Percentiles rank a stretch among this genome's conserved stretches.
Conservation (phyloP, 2,888 invertebrate genomes). For the Drosophila quinaria region DNA sequence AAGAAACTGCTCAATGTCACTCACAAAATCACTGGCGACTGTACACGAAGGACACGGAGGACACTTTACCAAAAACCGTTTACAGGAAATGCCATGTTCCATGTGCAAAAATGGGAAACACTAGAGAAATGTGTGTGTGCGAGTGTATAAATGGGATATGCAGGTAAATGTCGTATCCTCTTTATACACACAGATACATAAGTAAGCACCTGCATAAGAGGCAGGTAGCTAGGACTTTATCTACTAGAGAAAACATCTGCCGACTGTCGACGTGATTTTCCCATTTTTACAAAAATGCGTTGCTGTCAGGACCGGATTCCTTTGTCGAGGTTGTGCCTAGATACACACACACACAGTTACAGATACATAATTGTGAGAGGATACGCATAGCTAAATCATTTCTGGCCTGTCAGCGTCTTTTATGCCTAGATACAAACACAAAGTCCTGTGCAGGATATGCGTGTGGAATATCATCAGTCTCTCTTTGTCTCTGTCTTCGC, state of each 20-base stretch:
- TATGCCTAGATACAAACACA: conserved; percentile 39
- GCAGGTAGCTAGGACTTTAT: conserved; percentile 70
- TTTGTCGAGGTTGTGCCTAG: conserved; percentile 66
- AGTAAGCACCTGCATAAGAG: conserved; percentile 61
- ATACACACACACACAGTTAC: conserved; percentile 35
- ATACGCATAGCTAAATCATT: conserved; percentile 43
- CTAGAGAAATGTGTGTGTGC: conserved; percentile 41
- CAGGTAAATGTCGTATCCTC: conserved; percentile 63
- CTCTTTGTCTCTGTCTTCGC: conserved; percentile 24
- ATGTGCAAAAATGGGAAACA: conserved; percentile 55
- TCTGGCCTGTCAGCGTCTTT: conserved; percentile 60
- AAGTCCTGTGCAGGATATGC: conserved; percentile 49
- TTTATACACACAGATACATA: conserved; percentile 19
- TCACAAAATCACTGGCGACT: conserved; percentile 27
- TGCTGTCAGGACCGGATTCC: conserved; percentile 61
- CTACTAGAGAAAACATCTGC: conserved; percentile 72
- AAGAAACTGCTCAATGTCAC: conserved; percentile 42
- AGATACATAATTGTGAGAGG: conserved; percentile 26
- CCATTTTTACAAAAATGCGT: conserved; percentile 59
- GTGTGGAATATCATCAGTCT: conserved; percentile 47
- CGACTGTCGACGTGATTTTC: conserved; percentile 67
- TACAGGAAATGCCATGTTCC: conserved; percentile 68
- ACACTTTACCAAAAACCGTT: conserved; percentile 33
- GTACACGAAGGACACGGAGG: conserved; percentile 39
- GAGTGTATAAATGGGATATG: conserved; percentile 65